Percentiles rank a stretch among this genome's conserved stretches.
Conservation (phyloP, 1,140 invertebrate genomes). For the Halesus radiatus region DNA sequence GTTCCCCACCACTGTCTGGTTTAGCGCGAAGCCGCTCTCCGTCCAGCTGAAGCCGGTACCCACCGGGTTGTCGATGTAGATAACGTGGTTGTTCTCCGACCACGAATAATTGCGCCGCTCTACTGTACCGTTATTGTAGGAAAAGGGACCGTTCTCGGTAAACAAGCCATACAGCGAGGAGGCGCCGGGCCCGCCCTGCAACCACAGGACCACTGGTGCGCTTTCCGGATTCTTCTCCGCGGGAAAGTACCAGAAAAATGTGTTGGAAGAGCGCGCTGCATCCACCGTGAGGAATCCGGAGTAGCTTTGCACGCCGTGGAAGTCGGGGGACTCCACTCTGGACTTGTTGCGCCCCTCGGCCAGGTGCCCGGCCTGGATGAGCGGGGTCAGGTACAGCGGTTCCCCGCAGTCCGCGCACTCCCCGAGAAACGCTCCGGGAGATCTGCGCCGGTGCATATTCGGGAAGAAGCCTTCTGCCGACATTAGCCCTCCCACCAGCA, state of each 20-base stretch:
- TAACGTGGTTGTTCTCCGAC: conserved; percentile 80
- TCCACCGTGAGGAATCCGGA: conserved; percentile 82
- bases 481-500: background rate
- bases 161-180: conserved; percentile 87
- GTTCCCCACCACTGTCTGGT: conserved; percentile 77
- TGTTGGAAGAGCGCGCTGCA: conserved; percentile 75
- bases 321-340: conserved; percentile 60
- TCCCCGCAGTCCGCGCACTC: conserved; percentile 69
- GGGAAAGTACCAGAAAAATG: conserved; percentile 87
- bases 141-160: conserved; percentile 86
- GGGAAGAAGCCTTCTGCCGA: conserved; percentile 57
- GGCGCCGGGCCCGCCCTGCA: conserved; percentile 86
- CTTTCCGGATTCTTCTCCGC: conserved; percentile 66
- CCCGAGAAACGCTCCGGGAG: conserved; percentile 48
- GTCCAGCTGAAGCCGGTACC: conserved; percentile 87
- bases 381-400: conserved; percentile 77
- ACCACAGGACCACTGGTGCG: conserved; percentile 80
- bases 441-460: conserved; percentile 61
- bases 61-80: conserved; percentile 92
- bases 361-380: conserved; percentile 71
- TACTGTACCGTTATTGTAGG: too few species aligned
- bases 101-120: conserved; percentile 80
- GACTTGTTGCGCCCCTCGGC: conserved; percentile 62
- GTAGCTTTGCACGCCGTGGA: conserved; percentile 66
- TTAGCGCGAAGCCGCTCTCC: conserved; percentile 74